Conservation (phyloP, 2,888 invertebrate genomes). For the Eueremaeus valkanovi region DNA sequence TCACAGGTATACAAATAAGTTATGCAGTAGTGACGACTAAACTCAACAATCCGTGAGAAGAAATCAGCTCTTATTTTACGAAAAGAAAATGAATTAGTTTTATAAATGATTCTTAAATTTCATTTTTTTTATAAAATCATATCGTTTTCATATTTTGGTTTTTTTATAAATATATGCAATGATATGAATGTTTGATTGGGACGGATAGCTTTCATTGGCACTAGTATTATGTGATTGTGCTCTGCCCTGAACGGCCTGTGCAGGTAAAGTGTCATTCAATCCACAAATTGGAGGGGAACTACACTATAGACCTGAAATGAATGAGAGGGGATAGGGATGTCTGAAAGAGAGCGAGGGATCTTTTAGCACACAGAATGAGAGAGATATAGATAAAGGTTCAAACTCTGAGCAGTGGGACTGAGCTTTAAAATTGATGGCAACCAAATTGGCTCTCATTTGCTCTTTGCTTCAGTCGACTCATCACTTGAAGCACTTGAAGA, state of each 20-base stretch:
- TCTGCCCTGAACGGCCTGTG: background rate
- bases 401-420: constrained; percentile 11
- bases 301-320: background rate
- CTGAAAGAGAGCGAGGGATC: background rate
- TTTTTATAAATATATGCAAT: background rate
- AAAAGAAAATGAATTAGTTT: background rate
- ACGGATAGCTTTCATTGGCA: background rate
- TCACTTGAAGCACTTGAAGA: background rate
- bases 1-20: background rate
- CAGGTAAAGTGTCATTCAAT: constrained; percentile 10
- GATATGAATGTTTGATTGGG: background rate
- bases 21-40: background rate
- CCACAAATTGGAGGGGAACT: background rate
- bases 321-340: background rate
- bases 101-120: background rate
- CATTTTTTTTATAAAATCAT: background rate
- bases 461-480: background rate
- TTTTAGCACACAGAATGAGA: background rate
- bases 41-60: background rate
- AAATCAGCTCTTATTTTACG: background rate
- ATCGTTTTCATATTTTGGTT: background rate
- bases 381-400: constrained; percentile 1
- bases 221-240: background rate
- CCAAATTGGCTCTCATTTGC: constrained; percentile 18
- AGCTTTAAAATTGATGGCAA: constrained; percentile 17